These are phyloP conservation scores for Pyrocoelia pectoralis DNA, from an alignment of 2,888 invertebrate species.

Conservation along the genomic window DNA sequence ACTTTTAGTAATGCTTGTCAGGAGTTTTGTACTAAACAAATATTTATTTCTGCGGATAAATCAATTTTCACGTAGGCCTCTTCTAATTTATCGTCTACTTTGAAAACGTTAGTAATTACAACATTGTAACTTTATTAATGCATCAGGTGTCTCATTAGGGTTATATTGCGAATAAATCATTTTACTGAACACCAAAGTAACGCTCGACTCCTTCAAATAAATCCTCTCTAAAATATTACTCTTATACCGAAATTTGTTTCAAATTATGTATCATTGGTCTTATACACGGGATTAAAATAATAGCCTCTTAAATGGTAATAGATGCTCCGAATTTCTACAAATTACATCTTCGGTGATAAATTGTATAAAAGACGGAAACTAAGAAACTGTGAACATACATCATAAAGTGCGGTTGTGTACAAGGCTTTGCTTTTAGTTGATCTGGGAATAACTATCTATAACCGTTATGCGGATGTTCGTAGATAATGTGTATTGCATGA, in stretches of 20 bases:
- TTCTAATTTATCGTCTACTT: neutral
- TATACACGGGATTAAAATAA: neutral
- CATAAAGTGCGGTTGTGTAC: conserved; percentile 26
- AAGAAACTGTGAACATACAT: conserved; percentile 27
- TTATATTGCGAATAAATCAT: conserved; percentile 21
- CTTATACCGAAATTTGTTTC: neutral
- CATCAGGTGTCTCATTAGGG: conserved; percentile 22
- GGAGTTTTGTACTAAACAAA: too few species aligned
- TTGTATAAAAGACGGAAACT: conserved; percentile 31
- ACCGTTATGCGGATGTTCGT: neutral
- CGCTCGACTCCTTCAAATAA: conserved; percentile 10
- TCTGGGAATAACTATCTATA: conserved; percentile 20
- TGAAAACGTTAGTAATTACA: neutral
- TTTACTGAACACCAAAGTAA: conserved; percentile 9
- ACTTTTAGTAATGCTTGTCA: too few species aligned
- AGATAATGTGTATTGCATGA: neutral
- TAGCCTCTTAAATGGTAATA: neutral
- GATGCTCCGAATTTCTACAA: conserved; percentile 28
- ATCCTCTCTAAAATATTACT: conserved; percentile 20
- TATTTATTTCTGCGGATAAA: too few species aligned
- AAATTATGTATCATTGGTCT: neutral
- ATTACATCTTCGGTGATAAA: conserved; percentile 28
- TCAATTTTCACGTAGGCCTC: neutral
- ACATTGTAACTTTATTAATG: conserved; percentile 18
- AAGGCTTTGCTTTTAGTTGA: conserved; percentile 34